Conservation (phyloP, 1,140 invertebrate genomes). For the Macrostomum lignano region DNA sequence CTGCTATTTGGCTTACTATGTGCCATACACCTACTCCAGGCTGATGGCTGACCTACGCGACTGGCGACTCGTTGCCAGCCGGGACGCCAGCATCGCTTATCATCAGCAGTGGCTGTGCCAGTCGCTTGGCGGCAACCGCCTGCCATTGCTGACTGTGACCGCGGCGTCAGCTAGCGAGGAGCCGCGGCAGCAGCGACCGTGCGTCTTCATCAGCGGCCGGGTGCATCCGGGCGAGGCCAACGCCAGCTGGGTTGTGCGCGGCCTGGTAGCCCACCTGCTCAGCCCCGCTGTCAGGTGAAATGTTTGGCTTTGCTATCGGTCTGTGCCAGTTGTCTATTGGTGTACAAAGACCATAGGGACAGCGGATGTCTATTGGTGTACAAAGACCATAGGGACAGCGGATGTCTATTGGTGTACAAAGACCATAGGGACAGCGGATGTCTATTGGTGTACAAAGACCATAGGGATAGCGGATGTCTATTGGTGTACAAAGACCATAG, state of each 20-base stretch:
- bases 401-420: too few relatives aligned
- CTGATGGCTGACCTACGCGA: slow-evolving; percentile 33
- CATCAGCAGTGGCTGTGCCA: slow-evolving; percentile 41
- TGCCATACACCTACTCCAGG: slow-evolving; percentile 69
- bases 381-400: too few relatives aligned
- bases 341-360: too few relatives aligned
- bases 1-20: slow-evolving; percentile 78
- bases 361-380: too few relatives aligned
- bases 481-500: too few relatives aligned
- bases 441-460: too few relatives aligned
- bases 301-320: too few relatives aligned
- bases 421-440: too few relatives aligned
- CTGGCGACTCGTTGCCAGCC: background rate
- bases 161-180: slow-evolving; percentile 45
- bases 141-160: slow-evolving; percentile 50
- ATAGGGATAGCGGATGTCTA: too few relatives aligned
- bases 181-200: slow-evolving; percentile 14
- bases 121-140: slow-evolving; percentile 51
- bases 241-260: slow-evolving; percentile 60
- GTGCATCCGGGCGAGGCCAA: slow-evolving; percentile 68
- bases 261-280: slow-evolving; percentile 22
- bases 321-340: background rate
- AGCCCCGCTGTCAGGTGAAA: too few relatives aligned
- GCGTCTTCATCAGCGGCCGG: slow-evolving; percentile 42
- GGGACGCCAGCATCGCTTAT: slow-evolving; percentile 26